phyloP scores from a whole-genome alignment of 2,113 vertebrate species.

The Mormyrus iriodes region DNA sequence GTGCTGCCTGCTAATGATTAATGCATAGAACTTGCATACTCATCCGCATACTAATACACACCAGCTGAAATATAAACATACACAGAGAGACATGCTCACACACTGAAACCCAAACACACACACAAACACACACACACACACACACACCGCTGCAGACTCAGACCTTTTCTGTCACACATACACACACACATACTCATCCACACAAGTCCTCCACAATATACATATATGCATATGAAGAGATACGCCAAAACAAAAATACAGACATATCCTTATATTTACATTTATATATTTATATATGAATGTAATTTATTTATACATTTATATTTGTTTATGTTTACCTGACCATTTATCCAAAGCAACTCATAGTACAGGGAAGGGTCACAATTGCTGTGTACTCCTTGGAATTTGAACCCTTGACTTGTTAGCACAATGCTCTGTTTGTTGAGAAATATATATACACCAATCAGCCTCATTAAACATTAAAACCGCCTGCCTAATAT shows the following conservation, averaged over 20 bases:
- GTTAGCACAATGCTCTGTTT: background rate
- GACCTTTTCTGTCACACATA: background rate
- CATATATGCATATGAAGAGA: background rate
- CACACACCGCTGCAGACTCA: background rate
- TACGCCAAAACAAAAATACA: background rate
- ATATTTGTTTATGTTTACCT: background rate
- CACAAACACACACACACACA: background rate
- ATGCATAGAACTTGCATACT: constrained; percentile 1
- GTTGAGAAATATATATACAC: background rate
- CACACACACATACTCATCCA: background rate
- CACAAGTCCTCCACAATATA: background rate
- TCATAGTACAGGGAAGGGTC: background rate
- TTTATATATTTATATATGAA: no score
- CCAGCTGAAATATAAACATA: background rate
- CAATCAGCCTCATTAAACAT: background rate
- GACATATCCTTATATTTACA: background rate
- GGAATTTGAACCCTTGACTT: background rate
- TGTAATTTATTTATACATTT: no score
- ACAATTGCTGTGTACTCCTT: background rate
- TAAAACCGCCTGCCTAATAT: background rate
- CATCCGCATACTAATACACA: background rate
- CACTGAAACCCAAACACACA: background rate
- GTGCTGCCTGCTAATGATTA: background rate
- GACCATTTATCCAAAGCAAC: background rate
- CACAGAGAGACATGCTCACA: background rate